Evolutionary conservation across 2,888 invertebrate genomes (phyloP), one percentile per base, ranked within the genome.

Genomic region (Mystacides longicornis): DNA sequence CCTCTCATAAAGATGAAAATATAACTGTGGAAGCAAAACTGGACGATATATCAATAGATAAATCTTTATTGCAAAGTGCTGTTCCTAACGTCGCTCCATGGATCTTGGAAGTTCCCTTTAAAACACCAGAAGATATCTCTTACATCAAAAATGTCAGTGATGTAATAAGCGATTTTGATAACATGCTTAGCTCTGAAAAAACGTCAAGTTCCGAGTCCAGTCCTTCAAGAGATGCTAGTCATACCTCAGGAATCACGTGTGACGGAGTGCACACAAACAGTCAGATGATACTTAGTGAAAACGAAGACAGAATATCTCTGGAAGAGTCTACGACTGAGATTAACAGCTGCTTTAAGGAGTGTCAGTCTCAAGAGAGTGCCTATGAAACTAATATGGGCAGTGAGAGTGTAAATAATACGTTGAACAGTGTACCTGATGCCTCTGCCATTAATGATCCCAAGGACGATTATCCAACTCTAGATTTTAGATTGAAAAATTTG

Each of bases 121-220:
- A 73, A 47, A 78, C 78, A 60, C 80, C 80, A 48, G 81, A 81
- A 50, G 81, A 82, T 62, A 78, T 80, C 63, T 79, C 78, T 60
- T 82, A 81, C 64, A 80, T 78, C 62, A 74, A 71, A 62, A 81
- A 81, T 61, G 78, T 82, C 55, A 81, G 81, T 54, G 81, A 82
- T 64, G 82, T 81, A 11, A 82, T 82, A 33, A 80, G 80, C 66
- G 82, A 82, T 68, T 73, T 82, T 63, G 82, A 82, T 69, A 81
- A 80, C 63, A 80, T 81, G 56, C 68, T 83, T 47, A 82, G 81
- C 55, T 75, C 79, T 1, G 82, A 83, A 65, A 81, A 80, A 64
- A 78, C 79, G 1, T 80, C 80, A 3, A 79, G 79, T 65, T 80
- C 79, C 0, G 81, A 79, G 63, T 81, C 81, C 5, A 79, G 78